Conservation (phyloP, 2,888 invertebrate species). For the Lycaena phlaeas region DNA sequence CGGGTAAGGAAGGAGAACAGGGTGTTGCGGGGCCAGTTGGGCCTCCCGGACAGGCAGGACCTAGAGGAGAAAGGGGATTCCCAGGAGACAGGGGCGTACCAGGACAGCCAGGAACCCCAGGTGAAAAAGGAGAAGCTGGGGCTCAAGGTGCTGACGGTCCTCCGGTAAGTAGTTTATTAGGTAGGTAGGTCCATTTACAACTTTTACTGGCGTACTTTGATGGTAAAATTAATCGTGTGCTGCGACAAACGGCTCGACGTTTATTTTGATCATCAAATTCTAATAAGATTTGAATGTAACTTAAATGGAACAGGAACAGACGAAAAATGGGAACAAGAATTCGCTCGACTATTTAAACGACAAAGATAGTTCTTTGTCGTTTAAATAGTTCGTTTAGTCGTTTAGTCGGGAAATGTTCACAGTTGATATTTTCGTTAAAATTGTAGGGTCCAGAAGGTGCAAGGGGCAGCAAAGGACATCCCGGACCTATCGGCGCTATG, state of each 20-base stretch:
- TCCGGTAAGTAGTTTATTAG: constrained; percentile 53
- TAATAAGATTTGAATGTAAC: too few species aligned
- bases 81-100: constrained; percentile 82
- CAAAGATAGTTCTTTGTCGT: too few species aligned
- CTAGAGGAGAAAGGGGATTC: constrained; percentile 79
- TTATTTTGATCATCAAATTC: too few species aligned
- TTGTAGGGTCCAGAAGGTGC: constrained; percentile 76
- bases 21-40: constrained; percentile 80
- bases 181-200: too few species aligned
- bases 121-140: constrained; percentile 78
- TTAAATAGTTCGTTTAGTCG: too few species aligned
- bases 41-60: constrained; percentile 73
- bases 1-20: constrained; percentile 87
- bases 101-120: constrained; percentile 77
- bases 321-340: too few species aligned
- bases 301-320: too few species aligned
- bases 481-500: constrained; percentile 79
- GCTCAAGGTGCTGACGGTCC: constrained; percentile 79
- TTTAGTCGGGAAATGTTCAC: too few species aligned
- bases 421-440: not conserved
- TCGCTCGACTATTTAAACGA: too few species aligned
- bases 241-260: too few species aligned
- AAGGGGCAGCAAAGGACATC: constrained; percentile 80
- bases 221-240: too few species aligned
- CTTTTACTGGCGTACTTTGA: too few species aligned